Evolutionary conservation across 2,888 invertebrate species (phyloP).

Genomic region (Opisthograptis luteolata): DNA sequence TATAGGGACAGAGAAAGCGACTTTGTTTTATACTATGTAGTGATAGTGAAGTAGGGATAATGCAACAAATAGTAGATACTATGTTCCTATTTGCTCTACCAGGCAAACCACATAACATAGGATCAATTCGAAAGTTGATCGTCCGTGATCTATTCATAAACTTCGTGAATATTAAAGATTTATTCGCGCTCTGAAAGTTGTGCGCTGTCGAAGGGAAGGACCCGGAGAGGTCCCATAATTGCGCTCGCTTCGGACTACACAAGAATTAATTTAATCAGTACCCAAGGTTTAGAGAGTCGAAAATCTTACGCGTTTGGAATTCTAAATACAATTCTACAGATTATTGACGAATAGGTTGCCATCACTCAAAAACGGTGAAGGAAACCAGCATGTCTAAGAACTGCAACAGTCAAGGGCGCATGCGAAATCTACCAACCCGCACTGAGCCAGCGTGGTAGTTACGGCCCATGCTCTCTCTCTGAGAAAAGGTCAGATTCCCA

Average conservation of each 20-base stretch:
- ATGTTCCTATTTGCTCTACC: background rate
- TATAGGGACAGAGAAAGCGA: too few species aligned
- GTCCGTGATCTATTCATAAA: conserved; percentile 4
- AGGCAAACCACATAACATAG: background rate
- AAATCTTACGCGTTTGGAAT: too few species aligned
- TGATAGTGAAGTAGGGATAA: background rate
- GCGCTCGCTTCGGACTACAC: background rate
- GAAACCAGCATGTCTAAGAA: too few species aligned
- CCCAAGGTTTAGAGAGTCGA: background rate
- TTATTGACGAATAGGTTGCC: too few species aligned
- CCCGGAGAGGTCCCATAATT: conserved; percentile 3
- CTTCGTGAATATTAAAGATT: conserved; percentile 16
- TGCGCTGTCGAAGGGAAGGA: background rate
- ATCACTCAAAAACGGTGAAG: too few species aligned
- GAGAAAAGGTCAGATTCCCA: too few species aligned
- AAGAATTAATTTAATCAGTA: conserved; percentile 1
- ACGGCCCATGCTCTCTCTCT: too few species aligned
- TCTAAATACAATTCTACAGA: too few species aligned
- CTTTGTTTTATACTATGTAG: too few species aligned
- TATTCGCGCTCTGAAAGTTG: conserved; percentile 7
- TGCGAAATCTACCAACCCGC: too few species aligned
- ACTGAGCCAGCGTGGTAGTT: too few species aligned
- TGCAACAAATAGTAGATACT: background rate
- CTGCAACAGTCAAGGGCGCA: too few species aligned
- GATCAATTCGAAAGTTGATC: conserved; percentile 1